Evolutionary conservation across 2,888 invertebrate species (phyloP).

Genomic region (Mesochorus sp.): DNA sequence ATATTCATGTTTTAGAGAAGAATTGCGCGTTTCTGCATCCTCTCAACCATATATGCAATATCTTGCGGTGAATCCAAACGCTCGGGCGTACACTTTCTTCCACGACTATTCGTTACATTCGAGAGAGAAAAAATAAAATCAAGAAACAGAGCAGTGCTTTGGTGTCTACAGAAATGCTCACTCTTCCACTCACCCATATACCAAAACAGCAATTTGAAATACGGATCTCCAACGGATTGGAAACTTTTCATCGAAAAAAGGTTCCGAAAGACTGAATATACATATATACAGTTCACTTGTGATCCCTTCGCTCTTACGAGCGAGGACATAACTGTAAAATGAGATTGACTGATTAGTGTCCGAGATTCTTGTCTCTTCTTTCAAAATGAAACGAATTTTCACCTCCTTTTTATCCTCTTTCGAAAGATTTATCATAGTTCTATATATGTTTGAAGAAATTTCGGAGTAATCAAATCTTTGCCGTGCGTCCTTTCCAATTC

Average conservation of each 20-base stretch:
- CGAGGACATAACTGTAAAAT: conserved; percentile 27
- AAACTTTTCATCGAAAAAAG: background rate
- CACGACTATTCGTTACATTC: too few species aligned
- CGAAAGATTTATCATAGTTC: background rate
- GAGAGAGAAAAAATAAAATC: too few species aligned
- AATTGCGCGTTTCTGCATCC: conserved; percentile 20
- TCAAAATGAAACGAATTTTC: background rate
- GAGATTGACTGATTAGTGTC: conserved; percentile 52
- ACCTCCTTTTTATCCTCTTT: conserved; percentile 1
- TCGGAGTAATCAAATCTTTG: conserved; percentile 31
- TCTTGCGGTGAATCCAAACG: too few species aligned
- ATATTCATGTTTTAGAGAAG: conserved; percentile 17
- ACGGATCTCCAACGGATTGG: background rate
- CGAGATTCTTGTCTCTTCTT: conserved; percentile 5
- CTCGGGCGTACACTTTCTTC: too few species aligned
- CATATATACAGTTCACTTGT: background rate
- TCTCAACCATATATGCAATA: background rate
- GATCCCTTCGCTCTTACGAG: background rate
- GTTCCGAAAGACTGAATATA: too few species aligned
- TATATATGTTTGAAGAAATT: conserved; percentile 24
- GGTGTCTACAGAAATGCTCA: too few species aligned
- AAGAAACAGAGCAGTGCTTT: too few species aligned
- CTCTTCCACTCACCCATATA: too few species aligned
- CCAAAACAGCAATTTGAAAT: background rate
- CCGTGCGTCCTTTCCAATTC: conserved; percentile 8